phyloP scores from a whole-genome alignment of 2,797 vertebrate species.

The Acropternis orthonyx region DNA sequence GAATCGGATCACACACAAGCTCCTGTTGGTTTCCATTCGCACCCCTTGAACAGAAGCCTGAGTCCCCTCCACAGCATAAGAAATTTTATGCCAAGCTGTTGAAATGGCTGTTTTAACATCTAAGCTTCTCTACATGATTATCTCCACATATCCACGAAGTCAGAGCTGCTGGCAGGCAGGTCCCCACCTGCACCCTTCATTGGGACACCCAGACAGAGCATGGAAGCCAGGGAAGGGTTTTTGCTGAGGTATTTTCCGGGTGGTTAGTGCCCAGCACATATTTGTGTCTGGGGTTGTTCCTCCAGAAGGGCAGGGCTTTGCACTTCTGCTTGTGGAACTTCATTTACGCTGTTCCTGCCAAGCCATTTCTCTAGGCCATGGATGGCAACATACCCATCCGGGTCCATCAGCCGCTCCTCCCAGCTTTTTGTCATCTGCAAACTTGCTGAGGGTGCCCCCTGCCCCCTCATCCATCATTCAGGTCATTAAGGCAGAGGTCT shows the following conservation, averaged over 20 bases:
- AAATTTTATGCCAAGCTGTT: background rate
- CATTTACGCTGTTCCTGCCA: background rate
- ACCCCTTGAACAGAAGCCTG: background rate
- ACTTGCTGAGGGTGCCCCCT: background rate
- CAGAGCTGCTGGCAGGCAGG: background rate
- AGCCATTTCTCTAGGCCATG: background rate
- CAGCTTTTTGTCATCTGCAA: background rate
- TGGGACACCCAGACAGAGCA: rapidly evolving
- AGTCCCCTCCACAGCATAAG: background rate
- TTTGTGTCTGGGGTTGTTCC: background rate
- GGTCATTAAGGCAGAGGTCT: background rate
- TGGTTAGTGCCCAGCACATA: background rate
- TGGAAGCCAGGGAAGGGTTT: background rate
- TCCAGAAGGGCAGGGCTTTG: background rate
- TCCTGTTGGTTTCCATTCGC: background rate
- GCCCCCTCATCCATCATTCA: background rate
- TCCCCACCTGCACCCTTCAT: background rate
- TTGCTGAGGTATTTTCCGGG: background rate
- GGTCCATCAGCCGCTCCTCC: background rate
- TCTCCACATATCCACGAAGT: background rate
- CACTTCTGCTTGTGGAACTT: background rate
- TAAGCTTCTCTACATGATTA: background rate
- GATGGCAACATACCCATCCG: rapidly evolving
- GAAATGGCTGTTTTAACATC: background rate
- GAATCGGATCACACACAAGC: background rate